Percentiles rank a stretch among this genome's conserved stretches.
phyloP scores from a whole-genome alignment of 1,140 invertebrate species.

The Triops cancriformis region DNA sequence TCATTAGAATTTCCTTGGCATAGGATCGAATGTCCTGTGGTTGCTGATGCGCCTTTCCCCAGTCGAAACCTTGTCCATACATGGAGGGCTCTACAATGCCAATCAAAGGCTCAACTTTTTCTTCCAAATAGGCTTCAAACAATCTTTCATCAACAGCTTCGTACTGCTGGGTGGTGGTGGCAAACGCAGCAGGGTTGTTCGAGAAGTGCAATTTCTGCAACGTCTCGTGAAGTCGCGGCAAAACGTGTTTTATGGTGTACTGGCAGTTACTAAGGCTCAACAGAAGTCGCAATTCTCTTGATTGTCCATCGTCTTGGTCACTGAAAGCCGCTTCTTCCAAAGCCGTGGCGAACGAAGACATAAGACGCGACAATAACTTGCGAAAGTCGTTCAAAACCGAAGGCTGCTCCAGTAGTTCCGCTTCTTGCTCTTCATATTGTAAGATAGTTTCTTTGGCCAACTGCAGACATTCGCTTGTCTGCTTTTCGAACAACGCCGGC shows the following conservation, averaged over 20 bases:
- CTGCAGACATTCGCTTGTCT: conserved; percentile 72
- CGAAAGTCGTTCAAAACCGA: conserved; percentile 56
- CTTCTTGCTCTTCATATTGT: conserved; percentile 58
- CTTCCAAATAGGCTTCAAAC: conserved; percentile 65
- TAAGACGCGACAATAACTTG: conserved; percentile 58
- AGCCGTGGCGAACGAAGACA: conserved; percentile 43
- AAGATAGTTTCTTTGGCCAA: conserved; percentile 77
- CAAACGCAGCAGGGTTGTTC: conserved; percentile 52
- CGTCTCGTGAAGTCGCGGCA: conserved; percentile 56
- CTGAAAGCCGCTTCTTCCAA: conserved; percentile 32
- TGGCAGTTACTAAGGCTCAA: conserved; percentile 83
- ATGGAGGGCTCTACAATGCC: conserved; percentile 91
- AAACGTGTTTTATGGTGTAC: conserved; percentile 63
- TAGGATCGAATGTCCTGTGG: conserved; percentile 75
- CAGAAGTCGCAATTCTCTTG: conserved; percentile 50
- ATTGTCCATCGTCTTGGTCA: conserved; percentile 26
- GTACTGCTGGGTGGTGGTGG: conserved; percentile 41
- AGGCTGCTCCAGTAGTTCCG: conserved; percentile 53
- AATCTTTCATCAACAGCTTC: conserved; percentile 23
- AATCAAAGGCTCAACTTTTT: conserved; percentile 83
- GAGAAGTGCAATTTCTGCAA: conserved; percentile 61
- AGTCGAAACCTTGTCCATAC: conserved; percentile 81
- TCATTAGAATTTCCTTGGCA: conserved; percentile 83
- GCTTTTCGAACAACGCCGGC: conserved; percentile 75
- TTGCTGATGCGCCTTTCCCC: conserved; percentile 60